Conservation (phyloP, 1,140 invertebrate species). For the Manduca sexta region DNA sequence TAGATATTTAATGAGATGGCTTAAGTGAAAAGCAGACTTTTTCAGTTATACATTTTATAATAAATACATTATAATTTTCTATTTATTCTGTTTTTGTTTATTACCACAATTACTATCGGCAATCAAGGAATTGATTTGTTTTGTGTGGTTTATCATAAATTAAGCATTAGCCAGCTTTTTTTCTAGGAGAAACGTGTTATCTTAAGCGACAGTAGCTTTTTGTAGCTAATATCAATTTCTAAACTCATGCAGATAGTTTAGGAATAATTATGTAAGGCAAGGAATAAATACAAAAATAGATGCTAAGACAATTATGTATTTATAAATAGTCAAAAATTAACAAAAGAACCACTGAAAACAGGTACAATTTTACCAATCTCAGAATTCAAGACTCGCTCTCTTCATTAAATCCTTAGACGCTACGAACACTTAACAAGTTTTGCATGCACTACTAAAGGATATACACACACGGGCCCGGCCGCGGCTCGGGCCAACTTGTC, state of each 20-base stretch:
- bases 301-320: slow-evolving; percentile 70
- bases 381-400: slow-evolving; percentile 60
- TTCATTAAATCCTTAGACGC: slow-evolving; percentile 62
- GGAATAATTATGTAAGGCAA: neutral
- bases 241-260: too few relatives aligned
- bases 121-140: too few relatives aligned
- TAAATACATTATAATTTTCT: slow-evolving; percentile 61
- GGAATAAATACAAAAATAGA: slow-evolving; percentile 41
- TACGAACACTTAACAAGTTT: slow-evolving; percentile 69
- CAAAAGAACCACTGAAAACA: slow-evolving; percentile 70
- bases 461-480: slow-evolving; percentile 46
- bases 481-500: slow-evolving; percentile 39
- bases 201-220: too few relatives aligned
- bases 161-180: too few relatives aligned
- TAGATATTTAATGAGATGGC: slow-evolving; percentile 29
- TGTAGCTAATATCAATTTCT: too few relatives aligned
- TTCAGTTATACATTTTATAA: slow-evolving; percentile 69
- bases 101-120: slow-evolving; percentile 3
- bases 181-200: too few relatives aligned
- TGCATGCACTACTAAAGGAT: slow-evolving; percentile 64
- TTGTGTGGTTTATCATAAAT: too few relatives aligned
- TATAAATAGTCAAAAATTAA: slow-evolving; percentile 72
- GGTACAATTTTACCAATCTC: slow-evolving; percentile 69
- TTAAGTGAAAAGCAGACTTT: slow-evolving; percentile 38
- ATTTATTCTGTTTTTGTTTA: slow-evolving; percentile 21